Evolutionary conservation across 2,888 invertebrate genomes (phyloP).

Genomic region (Cerastis rubricosa): DNA sequence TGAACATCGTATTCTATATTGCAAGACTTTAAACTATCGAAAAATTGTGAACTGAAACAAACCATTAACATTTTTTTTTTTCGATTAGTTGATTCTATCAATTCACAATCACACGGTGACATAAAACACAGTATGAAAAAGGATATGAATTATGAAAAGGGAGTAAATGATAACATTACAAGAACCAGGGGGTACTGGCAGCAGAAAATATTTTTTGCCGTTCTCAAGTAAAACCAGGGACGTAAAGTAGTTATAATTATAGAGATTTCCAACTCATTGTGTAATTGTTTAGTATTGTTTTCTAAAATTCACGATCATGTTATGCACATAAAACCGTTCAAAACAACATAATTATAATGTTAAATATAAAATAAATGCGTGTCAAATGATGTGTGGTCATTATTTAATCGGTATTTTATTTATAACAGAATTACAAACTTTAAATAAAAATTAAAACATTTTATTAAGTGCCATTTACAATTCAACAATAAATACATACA

Average conservation of each 20-base stretch:
- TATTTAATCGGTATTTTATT: conserved; percentile 19
- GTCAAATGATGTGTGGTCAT: conserved; percentile 39
- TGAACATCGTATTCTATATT: background rate
- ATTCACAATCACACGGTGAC: background rate
- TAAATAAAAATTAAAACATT: conserved; percentile 17
- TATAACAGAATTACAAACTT: conserved; percentile 30
- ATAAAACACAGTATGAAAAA: background rate
- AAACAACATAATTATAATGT: conserved; percentile 28
- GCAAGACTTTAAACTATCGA: background rate
- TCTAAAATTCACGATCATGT: conserved; percentile 21
- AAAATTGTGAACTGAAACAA: background rate
- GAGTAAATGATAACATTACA: background rate
- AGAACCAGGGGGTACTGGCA: background rate
- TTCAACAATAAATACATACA: conserved; percentile 58
- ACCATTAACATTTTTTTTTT: background rate
- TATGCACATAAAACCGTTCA: conserved; percentile 3
- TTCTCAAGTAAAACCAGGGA: background rate
- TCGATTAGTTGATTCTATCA: background rate
- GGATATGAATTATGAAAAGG: background rate
- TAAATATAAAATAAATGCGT: conserved; percentile 64
- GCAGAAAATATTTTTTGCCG: background rate
- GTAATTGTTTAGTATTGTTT: conserved; percentile 25
- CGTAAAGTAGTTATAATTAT: conserved; percentile 4
- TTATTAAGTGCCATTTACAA: conserved; percentile 27
- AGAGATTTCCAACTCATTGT: conserved; percentile 17